phyloP scores from a whole-genome alignment of 2,888 invertebrate genomes.

The Troilus luridus region DNA sequence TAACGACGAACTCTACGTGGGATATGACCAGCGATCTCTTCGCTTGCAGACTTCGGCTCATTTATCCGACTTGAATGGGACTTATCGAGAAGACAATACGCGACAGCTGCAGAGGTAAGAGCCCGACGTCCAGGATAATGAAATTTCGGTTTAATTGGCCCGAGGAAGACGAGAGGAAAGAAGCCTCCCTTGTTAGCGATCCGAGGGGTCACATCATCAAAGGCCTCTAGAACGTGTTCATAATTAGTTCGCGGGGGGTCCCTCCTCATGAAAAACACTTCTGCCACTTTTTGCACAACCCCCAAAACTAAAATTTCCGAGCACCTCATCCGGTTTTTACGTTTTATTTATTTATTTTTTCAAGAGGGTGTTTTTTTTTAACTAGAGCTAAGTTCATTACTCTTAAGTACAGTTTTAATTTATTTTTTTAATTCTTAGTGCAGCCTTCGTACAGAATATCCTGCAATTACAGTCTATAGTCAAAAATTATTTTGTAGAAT shows the following conservation, averaged over 20 bases:
- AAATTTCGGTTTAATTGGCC: conserved; percentile 30
- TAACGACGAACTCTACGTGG: neutral
- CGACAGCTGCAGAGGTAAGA: neutral
- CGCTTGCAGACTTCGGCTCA: neutral
- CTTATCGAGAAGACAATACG: neutral
- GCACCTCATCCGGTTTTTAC: neutral
- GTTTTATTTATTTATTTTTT: neutral
- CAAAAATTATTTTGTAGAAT: too few species aligned
- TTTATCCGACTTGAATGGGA: neutral
- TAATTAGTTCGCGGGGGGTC: conserved; percentile 17
- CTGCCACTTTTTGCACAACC: neutral
- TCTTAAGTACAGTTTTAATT: neutral
- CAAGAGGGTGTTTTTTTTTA: neutral
- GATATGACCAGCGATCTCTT: neutral
- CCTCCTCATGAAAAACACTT: neutral
- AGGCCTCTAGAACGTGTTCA: conserved; percentile 14
- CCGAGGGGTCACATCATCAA: conserved; percentile 49
- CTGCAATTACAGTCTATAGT: too few species aligned
- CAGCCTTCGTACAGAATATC: neutral
- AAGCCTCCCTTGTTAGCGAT: conserved; percentile 23
- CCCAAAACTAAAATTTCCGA: neutral
- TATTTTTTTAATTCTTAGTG: neutral
- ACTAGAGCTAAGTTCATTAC: neutral
- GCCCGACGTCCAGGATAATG: neutral
- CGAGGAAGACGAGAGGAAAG: neutral